phyloP scores from a whole-genome alignment of 1,140 invertebrate genomes.

The Mycetomoellerius zeteki region DNA sequence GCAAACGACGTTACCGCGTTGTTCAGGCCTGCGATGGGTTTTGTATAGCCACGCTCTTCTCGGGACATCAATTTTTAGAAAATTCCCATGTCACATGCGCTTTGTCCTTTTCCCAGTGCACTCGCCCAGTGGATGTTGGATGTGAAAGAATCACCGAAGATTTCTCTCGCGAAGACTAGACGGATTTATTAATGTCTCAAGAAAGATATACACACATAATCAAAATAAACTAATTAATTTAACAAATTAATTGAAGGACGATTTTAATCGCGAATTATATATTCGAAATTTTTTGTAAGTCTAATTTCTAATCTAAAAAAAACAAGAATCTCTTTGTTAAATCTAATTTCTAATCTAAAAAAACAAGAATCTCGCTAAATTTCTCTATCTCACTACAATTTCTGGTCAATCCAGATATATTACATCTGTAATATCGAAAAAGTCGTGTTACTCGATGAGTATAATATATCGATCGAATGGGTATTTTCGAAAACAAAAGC shows the following conservation, averaged over 20 bases:
- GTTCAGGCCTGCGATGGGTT: constrained; percentile 53
- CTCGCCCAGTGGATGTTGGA: not conserved
- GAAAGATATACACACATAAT: not conserved
- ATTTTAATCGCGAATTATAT: not conserved
- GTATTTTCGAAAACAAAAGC: constrained; percentile 37
- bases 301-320: too few relatives aligned
- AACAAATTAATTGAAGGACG: not conserved
- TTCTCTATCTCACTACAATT: not conserved
- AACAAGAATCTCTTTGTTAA: too few relatives aligned
- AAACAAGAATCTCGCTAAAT: not conserved
- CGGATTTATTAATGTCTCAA: not conserved
- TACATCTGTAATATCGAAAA: not conserved
- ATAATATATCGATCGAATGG: not conserved
- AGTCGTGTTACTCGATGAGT: not conserved
- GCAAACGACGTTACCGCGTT: constrained; percentile 68
- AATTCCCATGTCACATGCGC: constrained; percentile 44
- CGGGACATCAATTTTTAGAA: constrained; percentile 60
- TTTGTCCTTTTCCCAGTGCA: not conserved
- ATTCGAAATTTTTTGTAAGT: not conserved
- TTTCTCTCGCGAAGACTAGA: constrained; percentile 9
- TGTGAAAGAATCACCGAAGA: not conserved
- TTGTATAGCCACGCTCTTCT: constrained; percentile 51
- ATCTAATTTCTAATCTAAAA: too few relatives aligned
- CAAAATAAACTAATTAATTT: not conserved
- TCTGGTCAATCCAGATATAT: not conserved